Percentiles rank a stretch among this genome's conserved stretches.
phyloP scores from a whole-genome alignment of 2,888 invertebrate genomes.

The Caenorhabditis japonica region DNA sequence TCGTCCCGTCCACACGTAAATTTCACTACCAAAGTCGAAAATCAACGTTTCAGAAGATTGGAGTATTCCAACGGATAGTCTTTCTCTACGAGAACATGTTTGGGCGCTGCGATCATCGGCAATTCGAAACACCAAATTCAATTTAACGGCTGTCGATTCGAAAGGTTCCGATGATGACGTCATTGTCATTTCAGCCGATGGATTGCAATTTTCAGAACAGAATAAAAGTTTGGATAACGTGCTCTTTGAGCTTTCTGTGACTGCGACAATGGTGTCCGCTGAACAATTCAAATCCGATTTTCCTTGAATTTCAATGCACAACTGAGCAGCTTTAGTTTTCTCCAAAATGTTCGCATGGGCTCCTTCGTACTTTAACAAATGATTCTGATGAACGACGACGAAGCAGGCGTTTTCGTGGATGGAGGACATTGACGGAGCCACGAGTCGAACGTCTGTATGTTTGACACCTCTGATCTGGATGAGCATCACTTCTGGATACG shows the following conservation, averaged over 20 bases:
- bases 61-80: constrained; percentile 25
- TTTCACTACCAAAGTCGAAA: constrained; percentile 72
- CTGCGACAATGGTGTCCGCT: constrained; percentile 55
- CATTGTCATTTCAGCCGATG: not conserved
- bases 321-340: constrained; percentile 67
- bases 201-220: constrained; percentile 16
- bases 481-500: constrained; percentile 69
- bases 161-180: constrained; percentile 13
- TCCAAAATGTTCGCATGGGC: constrained; percentile 63
- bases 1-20: constrained; percentile 71
- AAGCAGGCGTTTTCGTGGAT: constrained; percentile 63
- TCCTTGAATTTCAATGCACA: constrained; percentile 64
- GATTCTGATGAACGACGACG: constrained; percentile 62
- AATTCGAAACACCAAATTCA: constrained; percentile 43
- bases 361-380: constrained; percentile 68
- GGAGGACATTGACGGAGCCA: constrained; percentile 53
- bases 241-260: constrained; percentile 38
- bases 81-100: constrained; percentile 28
- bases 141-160: constrained; percentile 20
- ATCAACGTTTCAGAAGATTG: constrained; percentile 63
- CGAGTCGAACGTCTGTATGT: constrained; percentile 66
- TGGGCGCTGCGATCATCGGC: constrained; percentile 33
- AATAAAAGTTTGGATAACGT: constrained; percentile 18
- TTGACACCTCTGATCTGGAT: constrained; percentile 66
- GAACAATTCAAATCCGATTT: constrained; percentile 64